Evolutionary conservation across 2,797 vertebrate genomes (phyloP).

Genomic region (Mus minutoides): DNA sequence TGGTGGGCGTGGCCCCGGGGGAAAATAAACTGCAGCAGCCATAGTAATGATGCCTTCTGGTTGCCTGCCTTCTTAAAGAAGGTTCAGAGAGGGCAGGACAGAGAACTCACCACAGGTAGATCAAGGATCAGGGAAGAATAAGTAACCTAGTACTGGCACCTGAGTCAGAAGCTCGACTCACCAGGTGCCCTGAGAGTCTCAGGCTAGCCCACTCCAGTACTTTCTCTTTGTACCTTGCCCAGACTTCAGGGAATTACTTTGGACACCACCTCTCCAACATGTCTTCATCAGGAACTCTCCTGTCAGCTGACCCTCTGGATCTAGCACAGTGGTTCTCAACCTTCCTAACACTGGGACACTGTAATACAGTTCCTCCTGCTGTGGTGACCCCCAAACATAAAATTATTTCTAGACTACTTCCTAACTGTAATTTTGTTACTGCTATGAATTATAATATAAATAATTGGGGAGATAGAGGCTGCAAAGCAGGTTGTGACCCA

Average conservation of each 20-base stretch:
- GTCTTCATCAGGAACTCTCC: no score
- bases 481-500: no score
- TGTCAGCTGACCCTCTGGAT: not conserved
- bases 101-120: not conserved
- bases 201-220: not conserved
- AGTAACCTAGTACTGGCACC: not conserved
- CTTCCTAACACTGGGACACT: no score
- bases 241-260: no score
- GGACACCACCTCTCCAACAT: not conserved
- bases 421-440: not conserved
- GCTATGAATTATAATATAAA: not conserved
- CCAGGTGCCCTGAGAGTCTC: no score
- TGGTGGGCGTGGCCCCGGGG: accelerated
- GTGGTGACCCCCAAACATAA: not conserved
- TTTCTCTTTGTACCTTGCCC: no score
- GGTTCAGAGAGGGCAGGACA: accelerated
- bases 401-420: not conserved
- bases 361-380: not conserved
- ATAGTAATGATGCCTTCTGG: accelerated
- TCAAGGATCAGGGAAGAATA: not conserved
- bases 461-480: not conserved
- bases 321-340: no score
- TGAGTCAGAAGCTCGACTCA: not conserved
- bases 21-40: accelerated
- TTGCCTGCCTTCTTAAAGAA: not conserved